Base-by-base conservation (phyloP, 2,888 invertebrate species). In the Leptinotarsa tumamoca region DNA sequence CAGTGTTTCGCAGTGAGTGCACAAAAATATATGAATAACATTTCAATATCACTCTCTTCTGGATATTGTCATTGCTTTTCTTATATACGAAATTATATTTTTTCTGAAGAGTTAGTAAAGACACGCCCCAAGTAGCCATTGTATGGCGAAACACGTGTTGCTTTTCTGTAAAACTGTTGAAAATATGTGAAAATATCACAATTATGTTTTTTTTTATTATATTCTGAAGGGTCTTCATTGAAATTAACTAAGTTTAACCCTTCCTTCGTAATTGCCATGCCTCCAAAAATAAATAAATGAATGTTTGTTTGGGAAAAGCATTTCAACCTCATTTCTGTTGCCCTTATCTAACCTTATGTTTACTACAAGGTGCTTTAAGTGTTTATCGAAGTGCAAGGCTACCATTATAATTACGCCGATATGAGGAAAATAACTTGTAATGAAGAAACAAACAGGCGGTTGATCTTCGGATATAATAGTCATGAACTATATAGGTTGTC, bases 381-480 rank as follows among this genome's bases (percentile, higher is more conserved):
- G 10, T 54, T 54, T 14, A 13, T 4, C 21, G 13, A 58, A 58
- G 58, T 58, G 58, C 58, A 58, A 58, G 58, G 58, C 23, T 58
- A 58, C 14, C 18, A 58, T 58, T 21, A 15, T 23, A 58, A 58
- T 15, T 43, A 43, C 43, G 43, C 43, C 58, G 21, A 23, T 58
- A 14, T 14, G 13, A 21, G 58, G 4, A 58, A 58, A 54, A 54
- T 18, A 54, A 58, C 58, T 23, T 15, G 18, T 23, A 58, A 58
- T 58, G 58, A 58, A 13, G 21, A 15, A 58, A 23, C 23, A 58
- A 58, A 58, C 15, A 58, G 23, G 21, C 15, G 21, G 58, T 58
- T 58, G 58, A 58, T 58, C 58, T 58, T 58, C 27, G 23, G 58
- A 58, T 23, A 21, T 58, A 58, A 2, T 58, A 23, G 23, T 58